Evolutionary conservation across 2,797 vertebrate species (phyloP), one percentile per base, ranked within the genome.

Genomic region (Manis pentadactyla): DNA sequence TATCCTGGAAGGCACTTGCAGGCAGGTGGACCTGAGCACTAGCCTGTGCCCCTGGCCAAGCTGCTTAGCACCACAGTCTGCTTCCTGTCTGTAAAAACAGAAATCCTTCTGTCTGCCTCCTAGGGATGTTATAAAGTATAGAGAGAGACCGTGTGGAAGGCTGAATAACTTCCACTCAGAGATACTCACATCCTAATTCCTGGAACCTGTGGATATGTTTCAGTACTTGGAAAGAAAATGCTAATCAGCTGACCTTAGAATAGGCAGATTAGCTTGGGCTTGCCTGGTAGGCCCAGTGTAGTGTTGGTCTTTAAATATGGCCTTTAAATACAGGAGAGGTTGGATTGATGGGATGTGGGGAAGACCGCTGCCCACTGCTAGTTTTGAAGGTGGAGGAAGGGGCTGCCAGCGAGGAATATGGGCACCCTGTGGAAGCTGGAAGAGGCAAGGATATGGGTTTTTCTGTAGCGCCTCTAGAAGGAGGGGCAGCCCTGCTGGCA

Each of bases 311-410:
- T 49, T 66, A 49, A 64, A 14, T 0, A 13, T 7, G 8, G 78
- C 46, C 46, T 46, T 46, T 11, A 46, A 46, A 46, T 11, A 14
- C 27, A 18, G 14, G 6, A 2, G 34, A 31, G 29, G 10, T 11
- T 15, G 12, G 49, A 53, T 17, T 23, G 23, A 25, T 2, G 6
- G 1, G 0, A 0, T 0, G 3, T 42, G 61, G 1, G 49, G 17
- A 27, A 31, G 37, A 37, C 2, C 21, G 0, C 23, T 0, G 5
- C 29, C 46, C 21, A 5, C 3, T 7, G 29, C 27, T 31, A 53
- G 69, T 53, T 61, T 55, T 25, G 83, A 39, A 66, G 68, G 3
- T 31, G 42, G 27, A 23, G 53, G 57, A 9, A 19, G 53, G 37
- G 83, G 51, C 57, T 17, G 1, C 39, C 10, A 1, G 21, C 55